phyloP scores from a whole-genome alignment of 2,113 vertebrate genomes.

The Panthera uncia region DNA sequence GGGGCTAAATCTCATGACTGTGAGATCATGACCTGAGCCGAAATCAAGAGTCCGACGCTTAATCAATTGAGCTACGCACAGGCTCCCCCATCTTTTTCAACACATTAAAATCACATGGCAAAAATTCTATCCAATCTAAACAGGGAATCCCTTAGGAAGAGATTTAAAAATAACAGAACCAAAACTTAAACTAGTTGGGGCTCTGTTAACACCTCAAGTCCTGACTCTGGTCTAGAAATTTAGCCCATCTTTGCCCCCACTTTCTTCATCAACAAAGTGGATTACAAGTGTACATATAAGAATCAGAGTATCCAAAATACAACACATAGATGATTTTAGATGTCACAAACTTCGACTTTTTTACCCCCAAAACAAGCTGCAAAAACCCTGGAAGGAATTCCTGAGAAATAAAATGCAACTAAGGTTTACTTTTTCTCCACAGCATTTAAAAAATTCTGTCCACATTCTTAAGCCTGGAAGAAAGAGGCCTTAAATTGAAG shows the following conservation, averaged over 20 bases:
- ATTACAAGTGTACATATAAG: not conserved
- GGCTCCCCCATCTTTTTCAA: not conserved
- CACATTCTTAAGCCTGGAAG: not conserved
- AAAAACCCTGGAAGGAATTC: constrained; percentile 1
- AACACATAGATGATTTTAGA: not conserved
- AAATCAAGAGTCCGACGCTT: too few species aligned
- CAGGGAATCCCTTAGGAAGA: not conserved
- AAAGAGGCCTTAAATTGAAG: not conserved
- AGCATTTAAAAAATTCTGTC: not conserved
- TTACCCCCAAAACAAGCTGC: not conserved
- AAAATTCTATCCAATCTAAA: not conserved
- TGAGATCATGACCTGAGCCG: too few species aligned
- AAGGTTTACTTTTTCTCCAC: not conserved
- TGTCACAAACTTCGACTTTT: not conserved
- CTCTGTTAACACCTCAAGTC: not conserved
- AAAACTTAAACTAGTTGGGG: not conserved
- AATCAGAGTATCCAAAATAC: not conserved
- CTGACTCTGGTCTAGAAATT: not conserved
- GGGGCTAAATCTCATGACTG: too few species aligned
- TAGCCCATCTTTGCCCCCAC: not conserved
- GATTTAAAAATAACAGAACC: not conserved
- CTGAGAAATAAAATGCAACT: constrained; percentile 31
- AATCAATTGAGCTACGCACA: too few species aligned
- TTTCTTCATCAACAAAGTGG: not conserved
- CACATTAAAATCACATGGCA: not conserved